These are phyloP conservation scores for Pammene fasciana DNA, from an alignment of 2,888 invertebrate species.

Conservation along the genomic window DNA sequence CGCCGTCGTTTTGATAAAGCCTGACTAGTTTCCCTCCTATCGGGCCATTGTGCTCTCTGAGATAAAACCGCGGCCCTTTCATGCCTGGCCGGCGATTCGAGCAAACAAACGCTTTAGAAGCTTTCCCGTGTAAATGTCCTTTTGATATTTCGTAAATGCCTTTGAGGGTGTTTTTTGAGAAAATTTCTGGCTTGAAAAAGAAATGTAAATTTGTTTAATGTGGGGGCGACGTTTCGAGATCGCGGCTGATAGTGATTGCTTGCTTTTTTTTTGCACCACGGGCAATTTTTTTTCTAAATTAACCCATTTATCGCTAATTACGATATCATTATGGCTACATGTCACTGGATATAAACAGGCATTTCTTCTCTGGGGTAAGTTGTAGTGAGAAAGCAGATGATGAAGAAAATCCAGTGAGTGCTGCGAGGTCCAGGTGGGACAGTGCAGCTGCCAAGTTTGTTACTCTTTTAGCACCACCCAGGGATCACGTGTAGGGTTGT, in stretches of 20 bases:
- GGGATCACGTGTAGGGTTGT: too few species aligned
- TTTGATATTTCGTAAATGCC: conserved; percentile 62
- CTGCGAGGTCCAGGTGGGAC: too few species aligned
- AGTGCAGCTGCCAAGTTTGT: too few species aligned
- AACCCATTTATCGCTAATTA: too few species aligned
- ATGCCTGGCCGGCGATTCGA: conserved; percentile 48
- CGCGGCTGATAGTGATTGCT: conserved; percentile 23
- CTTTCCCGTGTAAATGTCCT: conserved; percentile 63
- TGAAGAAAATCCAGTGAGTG: too few species aligned
- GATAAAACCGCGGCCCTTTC: conserved; percentile 53
- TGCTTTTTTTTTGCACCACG: not conserved
- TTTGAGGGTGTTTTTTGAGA: conserved; percentile 49
- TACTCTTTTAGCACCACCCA: too few species aligned
- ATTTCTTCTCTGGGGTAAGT: too few species aligned
- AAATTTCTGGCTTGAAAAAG: conserved; percentile 19
- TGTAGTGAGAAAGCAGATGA: too few species aligned
- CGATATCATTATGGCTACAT: too few species aligned
- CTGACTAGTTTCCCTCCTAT: conserved; percentile 67
- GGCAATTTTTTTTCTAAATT: too few species aligned
- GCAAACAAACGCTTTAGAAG: conserved; percentile 59
- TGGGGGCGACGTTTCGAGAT: conserved; percentile 7
- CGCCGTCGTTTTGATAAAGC: conserved; percentile 50
- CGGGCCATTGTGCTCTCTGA: conserved; percentile 52
- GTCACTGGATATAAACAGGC: too few species aligned
- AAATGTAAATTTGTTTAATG: conserved; percentile 34